Evolutionary conservation across 2,888 invertebrate genomes (phyloP).

Genomic region (Scaptomyza caliginosa): DNA sequence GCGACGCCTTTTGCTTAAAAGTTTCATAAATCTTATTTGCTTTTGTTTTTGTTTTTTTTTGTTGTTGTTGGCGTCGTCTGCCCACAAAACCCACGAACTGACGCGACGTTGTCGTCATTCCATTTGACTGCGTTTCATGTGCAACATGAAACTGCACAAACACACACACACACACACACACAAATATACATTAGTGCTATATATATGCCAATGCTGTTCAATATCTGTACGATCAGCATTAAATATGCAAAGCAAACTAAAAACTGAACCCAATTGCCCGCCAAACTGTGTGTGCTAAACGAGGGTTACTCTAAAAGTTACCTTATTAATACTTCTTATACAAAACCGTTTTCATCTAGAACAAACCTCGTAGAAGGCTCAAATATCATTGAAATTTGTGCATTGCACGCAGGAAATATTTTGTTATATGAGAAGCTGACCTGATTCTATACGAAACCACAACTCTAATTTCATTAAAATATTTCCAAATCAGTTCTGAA

Average conservation of each 20-base stretch:
- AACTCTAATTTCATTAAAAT: neutral
- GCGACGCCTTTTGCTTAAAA: slow-evolving; percentile 76
- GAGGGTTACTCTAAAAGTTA: slow-evolving; percentile 31
- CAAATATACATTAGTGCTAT: neutral
- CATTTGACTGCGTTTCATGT: slow-evolving; percentile 74
- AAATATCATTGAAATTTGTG: slow-evolving; percentile 9
- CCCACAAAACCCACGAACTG: slow-evolving; percentile 59
- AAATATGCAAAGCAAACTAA: slow-evolving; percentile 64
- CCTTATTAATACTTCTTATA: too few relatives aligned
- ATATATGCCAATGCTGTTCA: slow-evolving; percentile 66
- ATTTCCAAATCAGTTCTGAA: neutral
- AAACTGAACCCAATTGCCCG: slow-evolving; percentile 51
- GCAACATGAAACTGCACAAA: slow-evolving; percentile 63
- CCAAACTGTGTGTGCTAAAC: slow-evolving; percentile 53
- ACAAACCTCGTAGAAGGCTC: slow-evolving; percentile 15
- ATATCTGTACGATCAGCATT: slow-evolving; percentile 75
- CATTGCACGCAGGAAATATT: slow-evolving; percentile 19
- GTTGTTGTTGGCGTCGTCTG: slow-evolving; percentile 45
- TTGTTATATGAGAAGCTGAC: neutral
- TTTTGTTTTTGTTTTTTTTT: slow-evolving; percentile 56
- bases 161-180: slow-evolving; percentile 27
- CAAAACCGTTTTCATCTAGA: neutral
- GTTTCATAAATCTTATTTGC: slow-evolving; percentile 79
- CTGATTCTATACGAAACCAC: neutral
- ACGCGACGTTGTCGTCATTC: slow-evolving; percentile 69